Evolutionary conservation across 2,113 vertebrate species (phyloP).

Genomic region (Circaetus gallicus): DNA sequence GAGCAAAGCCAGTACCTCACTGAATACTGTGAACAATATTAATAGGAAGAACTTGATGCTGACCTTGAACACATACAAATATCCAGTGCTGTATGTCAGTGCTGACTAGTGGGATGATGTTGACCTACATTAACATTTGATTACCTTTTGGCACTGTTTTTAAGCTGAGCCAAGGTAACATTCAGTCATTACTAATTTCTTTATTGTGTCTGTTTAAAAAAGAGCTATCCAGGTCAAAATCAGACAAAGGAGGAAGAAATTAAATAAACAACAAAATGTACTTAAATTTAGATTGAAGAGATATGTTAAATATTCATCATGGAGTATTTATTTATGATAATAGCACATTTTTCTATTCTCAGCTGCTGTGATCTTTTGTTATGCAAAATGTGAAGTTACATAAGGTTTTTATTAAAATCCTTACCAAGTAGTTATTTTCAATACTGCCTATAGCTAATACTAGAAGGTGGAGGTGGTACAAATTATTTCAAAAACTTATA

Average conservation of each 20-base stretch:
- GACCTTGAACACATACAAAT: neutral
- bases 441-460: neutral
- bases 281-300: neutral
- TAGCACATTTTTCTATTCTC: neutral
- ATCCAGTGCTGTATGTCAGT: neutral
- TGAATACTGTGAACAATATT: neutral
- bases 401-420: neutral
- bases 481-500: neutral
- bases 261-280: neutral
- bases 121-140: conserved; percentile 10
- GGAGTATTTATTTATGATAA: neutral
- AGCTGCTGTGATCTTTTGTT: neutral
- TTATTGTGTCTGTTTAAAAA: neutral
- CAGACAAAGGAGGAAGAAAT: neutral
- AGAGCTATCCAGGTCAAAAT: neutral
- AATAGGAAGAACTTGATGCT: neutral
- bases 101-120: neutral
- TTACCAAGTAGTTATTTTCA: neutral
- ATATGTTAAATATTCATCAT: neutral
- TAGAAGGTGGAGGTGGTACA: neutral
- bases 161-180: neutral
- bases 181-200: neutral
- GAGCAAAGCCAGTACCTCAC: neutral
- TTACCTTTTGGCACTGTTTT: neutral
- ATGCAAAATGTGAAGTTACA: neutral